Base-by-base conservation (phyloP, 2,113 vertebrate species). In the Crotophaga sulcirostris region DNA sequence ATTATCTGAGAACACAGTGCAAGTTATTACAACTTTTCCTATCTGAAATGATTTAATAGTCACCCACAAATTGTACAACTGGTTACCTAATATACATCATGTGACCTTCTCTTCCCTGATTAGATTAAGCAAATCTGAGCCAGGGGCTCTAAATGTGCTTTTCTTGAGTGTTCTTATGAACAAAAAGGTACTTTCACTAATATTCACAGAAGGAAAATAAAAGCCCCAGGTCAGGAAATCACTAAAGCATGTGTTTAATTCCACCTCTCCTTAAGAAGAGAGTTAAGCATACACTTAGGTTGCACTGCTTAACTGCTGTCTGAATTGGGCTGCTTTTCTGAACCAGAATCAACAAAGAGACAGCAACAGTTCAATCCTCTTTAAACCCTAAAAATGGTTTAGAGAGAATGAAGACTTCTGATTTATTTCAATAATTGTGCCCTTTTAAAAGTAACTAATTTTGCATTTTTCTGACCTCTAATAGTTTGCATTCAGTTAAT, bases 131-230 rank as follows among this genome's bases (percentile, higher is more conserved):
- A 95, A 93, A 88, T 90, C 87, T 90, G 76, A 90, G 92, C 87
- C 85, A 95, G 87, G 76, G 90, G 85, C 85, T 94, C 93, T 77
- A 91, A 96, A 95, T 86, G 52, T 91, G 85, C 84, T 96, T 97
- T 96, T 90, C 88, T 88, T 84, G 93, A 94, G 21, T 24, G 47
- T 44, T 93, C 85, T 70, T 95, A 66, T 40, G 94, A 96, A 96
- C 82, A 96, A 93, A 96, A 96, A 95, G 90, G 95, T 93, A 91
- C 94, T 97, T 95, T 96, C 84, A 96, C 95, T 82, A 89, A 95
- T 95, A 96, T 96, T 93, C 95, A 89, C 95, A 94, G 87, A 95
- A 97, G 90, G 87, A 96, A 96, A 97, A 94, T 96, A 96, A 95
- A 94, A 96, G 83, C 90, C 68, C 19, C 75, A 92, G 87, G 92